Evolutionary conservation across 2,113 vertebrate genomes (phyloP).

Genomic region (zebrafish (Danio rerio)): DNA sequence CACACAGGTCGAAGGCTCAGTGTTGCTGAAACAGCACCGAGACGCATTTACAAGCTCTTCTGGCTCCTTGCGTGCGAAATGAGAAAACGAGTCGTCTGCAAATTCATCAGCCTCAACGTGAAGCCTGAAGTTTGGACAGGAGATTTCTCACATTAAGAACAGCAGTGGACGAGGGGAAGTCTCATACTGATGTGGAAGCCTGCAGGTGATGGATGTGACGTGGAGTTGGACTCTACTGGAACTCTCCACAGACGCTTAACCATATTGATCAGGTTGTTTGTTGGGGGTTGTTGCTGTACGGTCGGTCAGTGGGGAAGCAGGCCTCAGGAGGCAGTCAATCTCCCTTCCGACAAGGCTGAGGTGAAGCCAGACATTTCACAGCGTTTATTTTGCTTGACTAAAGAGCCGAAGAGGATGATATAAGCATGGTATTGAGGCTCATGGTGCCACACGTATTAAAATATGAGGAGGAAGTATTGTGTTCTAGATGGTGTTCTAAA

Average conservation of each 20-base stretch:
- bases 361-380: not conserved
- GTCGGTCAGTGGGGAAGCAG: slow-evolving; percentile 31
- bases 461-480: not conserved
- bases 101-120: slow-evolving; percentile 19
- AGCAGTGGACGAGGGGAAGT: slow-evolving; percentile 17
- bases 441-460: not conserved
- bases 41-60: slow-evolving; percentile 4
- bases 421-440: not conserved
- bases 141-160: slow-evolving; percentile 16
- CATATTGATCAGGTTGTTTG: slow-evolving; percentile 53
- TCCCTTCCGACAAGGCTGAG: not conserved
- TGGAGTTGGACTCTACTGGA: slow-evolving; percentile 49
- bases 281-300: slow-evolving; percentile 51
- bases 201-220: slow-evolving; percentile 53
- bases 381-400: slow-evolving; percentile 28
- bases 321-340: slow-evolving; percentile 33
- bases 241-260: slow-evolving; percentile 44
- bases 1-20: slow-evolving; percentile 35
- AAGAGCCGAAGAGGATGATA: not conserved
- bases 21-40: slow-evolving; percentile 40
- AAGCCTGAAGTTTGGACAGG: slow-evolving; percentile 17
- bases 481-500: not conserved
- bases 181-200: slow-evolving; percentile 41
- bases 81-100: slow-evolving; percentile 28
- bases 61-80: slow-evolving; percentile 21